Base-by-base conservation (phyloP, 2,888 invertebrate species). In the Ditylenchus weischeri region DNA sequence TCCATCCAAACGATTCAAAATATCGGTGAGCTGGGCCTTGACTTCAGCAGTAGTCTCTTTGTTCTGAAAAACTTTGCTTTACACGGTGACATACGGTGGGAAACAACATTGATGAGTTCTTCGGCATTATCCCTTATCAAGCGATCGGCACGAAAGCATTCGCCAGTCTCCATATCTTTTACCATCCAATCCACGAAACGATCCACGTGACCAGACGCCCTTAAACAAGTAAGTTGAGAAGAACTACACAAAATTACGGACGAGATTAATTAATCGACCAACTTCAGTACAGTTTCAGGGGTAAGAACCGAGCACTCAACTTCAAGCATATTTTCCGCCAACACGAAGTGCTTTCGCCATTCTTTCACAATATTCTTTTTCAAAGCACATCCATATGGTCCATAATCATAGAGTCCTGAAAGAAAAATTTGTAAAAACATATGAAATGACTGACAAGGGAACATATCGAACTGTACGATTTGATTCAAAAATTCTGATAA, bases 161-260 rank as follows among this genome's bases (percentile, higher is more conserved):
- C 98, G 8, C 98, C 98, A 74, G 89, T 92, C 84, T 91, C 91
- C 0, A 89, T 81, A 86, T 99, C 98, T 84, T 98, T 99, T 0
- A 96, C 95, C 98, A 99, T 99, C 69, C 93, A 88, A 86, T 99
- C 98, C 60, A 96, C 94, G 87, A 99, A 99, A 68, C 96, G 88
- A 81, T 98, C 98, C 0, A 98, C 96, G 85, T 99, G 98, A 0
- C 98, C 98, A 10, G 96, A 98, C 21, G 98, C 94, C 83, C 89
- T 89, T 82, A 69, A 77, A 54, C 21, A 6, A 19, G 18, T 5
- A 5, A 29, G 5, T 29, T 29, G 29, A 29, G 29, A 29, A 29
- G 29, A 29, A 29, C 29, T 29, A 5, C 5, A 29, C 3, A 43
- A 8, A 43, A 43, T 29, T 29, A 29, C 29, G 29, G 29, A 29